These are phyloP conservation scores for Arenaria interpres DNA, from an alignment of 2,113 vertebrate genomes.

Conservation along the genomic window DNA sequence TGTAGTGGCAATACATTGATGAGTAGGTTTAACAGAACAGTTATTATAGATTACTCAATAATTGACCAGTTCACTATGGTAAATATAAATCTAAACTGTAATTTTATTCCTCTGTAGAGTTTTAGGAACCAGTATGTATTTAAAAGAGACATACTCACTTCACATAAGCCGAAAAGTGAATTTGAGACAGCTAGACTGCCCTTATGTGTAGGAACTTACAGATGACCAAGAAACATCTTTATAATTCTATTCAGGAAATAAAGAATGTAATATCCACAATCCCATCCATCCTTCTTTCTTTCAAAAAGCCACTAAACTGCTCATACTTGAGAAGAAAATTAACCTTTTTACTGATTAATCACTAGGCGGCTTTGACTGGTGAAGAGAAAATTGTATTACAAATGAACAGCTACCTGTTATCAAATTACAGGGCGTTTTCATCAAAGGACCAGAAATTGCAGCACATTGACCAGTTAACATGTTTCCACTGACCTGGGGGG, in stretches of 20 bases:
- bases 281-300: background rate
- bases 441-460: conserved; percentile 69
- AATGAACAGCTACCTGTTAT: conserved; percentile 69
- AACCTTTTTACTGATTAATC: conserved; percentile 64
- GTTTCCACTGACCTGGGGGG: conserved; percentile 64
- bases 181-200: background rate
- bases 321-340: conserved; percentile 34
- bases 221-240: background rate
- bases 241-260: background rate
- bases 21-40: background rate
- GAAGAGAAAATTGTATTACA: conserved; percentile 66
- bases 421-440: conserved; percentile 74
- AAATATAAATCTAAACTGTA: background rate
- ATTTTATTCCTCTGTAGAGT: background rate
- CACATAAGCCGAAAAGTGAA: background rate
- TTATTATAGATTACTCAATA: background rate
- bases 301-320: conserved; percentile 2
- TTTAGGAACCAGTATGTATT: background rate
- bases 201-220: background rate
- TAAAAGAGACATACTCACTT: background rate
- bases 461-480: conserved; percentile 63
- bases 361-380: conserved; percentile 45
- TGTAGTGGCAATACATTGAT: background rate
- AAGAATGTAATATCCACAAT: background rate
- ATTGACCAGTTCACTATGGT: background rate